phyloP scores from a whole-genome alignment of 2,888 invertebrate species.

The Megalurothrips usitatus region DNA sequence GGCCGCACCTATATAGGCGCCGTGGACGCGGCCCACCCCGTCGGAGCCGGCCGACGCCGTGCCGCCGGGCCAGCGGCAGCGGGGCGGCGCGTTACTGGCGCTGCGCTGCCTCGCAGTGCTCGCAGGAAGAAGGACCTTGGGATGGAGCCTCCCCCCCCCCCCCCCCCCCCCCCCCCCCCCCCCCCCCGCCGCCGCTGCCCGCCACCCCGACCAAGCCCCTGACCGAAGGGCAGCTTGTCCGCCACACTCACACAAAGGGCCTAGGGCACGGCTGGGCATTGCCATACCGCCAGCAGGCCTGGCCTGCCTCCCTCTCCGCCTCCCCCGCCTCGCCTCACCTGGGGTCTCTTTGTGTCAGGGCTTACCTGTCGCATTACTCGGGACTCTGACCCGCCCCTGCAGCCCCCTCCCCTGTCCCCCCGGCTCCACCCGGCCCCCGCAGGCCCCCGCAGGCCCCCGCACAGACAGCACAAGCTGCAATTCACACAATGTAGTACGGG shows the following conservation, averaged over 20 bases:
- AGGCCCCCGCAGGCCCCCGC: not conserved
- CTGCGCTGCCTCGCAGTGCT: not conserved
- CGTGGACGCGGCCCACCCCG: not conserved
- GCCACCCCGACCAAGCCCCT: not conserved
- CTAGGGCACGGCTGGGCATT: not conserved
- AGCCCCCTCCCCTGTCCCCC: not conserved
- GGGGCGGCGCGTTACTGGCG: not conserved
- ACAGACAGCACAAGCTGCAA: not conserved
- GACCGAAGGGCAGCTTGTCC: no score
- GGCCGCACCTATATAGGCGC: not conserved
- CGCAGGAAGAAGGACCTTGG: no score
- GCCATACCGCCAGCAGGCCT: not conserved
- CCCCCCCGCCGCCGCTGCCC: not conserved
- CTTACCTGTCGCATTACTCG: slow-evolving; percentile 22
- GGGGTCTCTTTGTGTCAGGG: slow-evolving; percentile 23
- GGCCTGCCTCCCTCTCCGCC: not conserved
- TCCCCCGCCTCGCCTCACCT: not conserved
- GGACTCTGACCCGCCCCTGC: not conserved
- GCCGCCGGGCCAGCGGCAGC: not conserved
- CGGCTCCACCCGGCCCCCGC: not conserved
- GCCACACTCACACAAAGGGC: slow-evolving; percentile 2
- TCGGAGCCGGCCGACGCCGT: not conserved
- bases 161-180: no score
- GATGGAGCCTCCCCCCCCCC: no score
- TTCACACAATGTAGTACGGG: slow-evolving; percentile 21